Percentiles rank a stretch among this genome's conserved stretches.
Evolutionary conservation across 2,113 vertebrate genomes (phyloP).

Genomic region (Muntiacus reevesi): DNA sequence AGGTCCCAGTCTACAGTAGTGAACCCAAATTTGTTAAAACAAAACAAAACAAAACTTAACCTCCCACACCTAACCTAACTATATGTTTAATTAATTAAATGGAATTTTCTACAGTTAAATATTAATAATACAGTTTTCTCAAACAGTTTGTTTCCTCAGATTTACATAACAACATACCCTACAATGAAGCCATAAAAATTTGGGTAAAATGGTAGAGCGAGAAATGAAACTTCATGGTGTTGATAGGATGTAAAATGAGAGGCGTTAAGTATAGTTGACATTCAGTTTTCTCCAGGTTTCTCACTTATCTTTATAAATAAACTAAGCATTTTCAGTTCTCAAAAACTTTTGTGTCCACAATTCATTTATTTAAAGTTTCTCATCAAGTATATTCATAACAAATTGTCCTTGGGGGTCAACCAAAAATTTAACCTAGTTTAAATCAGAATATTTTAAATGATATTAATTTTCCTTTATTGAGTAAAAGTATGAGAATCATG

Average conservation of each 20-base stretch:
- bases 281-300: background rate
- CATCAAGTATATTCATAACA: background rate
- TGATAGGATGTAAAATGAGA: background rate
- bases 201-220: background rate
- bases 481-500: background rate
- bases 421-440: background rate
- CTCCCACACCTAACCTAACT: background rate
- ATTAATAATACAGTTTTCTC: background rate
- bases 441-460: background rate
- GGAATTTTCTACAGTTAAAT: background rate
- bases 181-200: background rate
- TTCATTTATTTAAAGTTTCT: background rate
- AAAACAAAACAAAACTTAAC: background rate
- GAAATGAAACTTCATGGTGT: background rate
- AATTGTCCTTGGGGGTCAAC: background rate
- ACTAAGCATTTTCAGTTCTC: background rate
- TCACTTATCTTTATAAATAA: background rate
- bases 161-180: background rate
- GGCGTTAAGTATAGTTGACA: background rate
- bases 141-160: background rate
- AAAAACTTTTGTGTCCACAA: background rate
- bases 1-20: background rate
- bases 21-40: background rate
- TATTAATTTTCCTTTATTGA: background rate
- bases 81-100: background rate